A percentile compares a stretch with the other conserved stretches of the same genome.
These are phyloP conservation scores for Plutella xylostella DNA, from an alignment of 2,888 invertebrate species.

Conservation along the genomic window DNA sequence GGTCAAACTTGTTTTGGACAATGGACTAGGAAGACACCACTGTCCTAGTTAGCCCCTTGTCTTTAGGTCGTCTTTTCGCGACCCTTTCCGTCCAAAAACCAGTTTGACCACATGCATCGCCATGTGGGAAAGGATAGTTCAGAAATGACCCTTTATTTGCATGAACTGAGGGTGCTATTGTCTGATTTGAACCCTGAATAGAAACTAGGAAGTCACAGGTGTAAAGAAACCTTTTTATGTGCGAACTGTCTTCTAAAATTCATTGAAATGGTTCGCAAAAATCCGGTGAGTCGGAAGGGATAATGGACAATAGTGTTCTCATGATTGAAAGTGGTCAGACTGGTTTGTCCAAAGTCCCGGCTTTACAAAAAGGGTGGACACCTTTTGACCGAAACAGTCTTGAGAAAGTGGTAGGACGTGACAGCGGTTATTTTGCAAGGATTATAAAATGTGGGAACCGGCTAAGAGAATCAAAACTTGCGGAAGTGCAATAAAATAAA, in stretches of 20 bases:
- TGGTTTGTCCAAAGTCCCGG: constrained; percentile 31
- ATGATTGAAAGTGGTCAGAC: constrained; percentile 53
- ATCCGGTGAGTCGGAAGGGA: constrained; percentile 6
- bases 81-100: constrained; percentile 42
- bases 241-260: constrained; percentile 1
- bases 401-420: constrained; percentile 32
- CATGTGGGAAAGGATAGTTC: constrained; percentile 52
- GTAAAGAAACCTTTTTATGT: constrained; percentile 1
- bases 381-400: constrained; percentile 27
- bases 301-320: constrained; percentile 48
- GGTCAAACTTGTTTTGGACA: constrained; percentile 60
- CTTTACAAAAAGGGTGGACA: constrained; percentile 33
- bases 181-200: constrained; percentile 2
- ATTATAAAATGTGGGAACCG: constrained; percentile 25
- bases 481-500: too few species aligned
- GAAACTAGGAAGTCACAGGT: constrained; percentile 7
- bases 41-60: constrained; percentile 31
- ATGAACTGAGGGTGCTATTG: constrained; percentile 20
- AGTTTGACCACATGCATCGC: constrained; percentile 51
- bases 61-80: constrained; percentile 31
- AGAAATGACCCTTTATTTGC: constrained; percentile 55
- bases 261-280: constrained; percentile 1
- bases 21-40: constrained; percentile 34
- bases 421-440: constrained; percentile 33
- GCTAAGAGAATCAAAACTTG: too few species aligned